Conservation (phyloP, 2,797 vertebrate genomes). For the Nannoperca australis region DNA sequence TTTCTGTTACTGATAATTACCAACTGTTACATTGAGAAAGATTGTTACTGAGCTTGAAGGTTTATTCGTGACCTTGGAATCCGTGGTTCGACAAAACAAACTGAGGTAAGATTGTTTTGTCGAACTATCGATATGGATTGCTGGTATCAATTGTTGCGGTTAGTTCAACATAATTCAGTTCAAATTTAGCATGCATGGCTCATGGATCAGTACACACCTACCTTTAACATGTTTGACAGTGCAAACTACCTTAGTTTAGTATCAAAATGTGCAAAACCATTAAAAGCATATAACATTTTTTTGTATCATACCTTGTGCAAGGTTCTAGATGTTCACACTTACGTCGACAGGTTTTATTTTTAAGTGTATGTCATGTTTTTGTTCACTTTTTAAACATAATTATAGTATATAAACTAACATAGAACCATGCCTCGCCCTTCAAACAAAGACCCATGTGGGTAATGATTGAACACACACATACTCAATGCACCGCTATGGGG, state of each 20-base stretch:
- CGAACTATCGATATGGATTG: neutral
- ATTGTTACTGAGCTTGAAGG: neutral
- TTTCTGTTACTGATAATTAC: slow-evolving; percentile 8
- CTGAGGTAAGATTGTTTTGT: neutral
- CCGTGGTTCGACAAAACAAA: neutral
- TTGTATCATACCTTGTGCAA: neutral
- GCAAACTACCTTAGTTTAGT: neutral
- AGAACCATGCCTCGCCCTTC: slow-evolving; percentile 4
- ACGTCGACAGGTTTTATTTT: neutral
- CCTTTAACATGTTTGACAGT: neutral
- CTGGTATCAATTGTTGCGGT: neutral
- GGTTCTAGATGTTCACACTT: neutral
- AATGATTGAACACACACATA: slow-evolving; percentile 50
- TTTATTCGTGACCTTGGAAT: neutral
- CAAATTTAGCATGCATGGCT: neutral
- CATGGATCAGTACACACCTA: neutral
- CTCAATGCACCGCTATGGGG: slow-evolving; percentile 29
- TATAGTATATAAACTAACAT: neutral
- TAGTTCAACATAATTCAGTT: neutral
- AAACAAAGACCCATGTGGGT: slow-evolving; percentile 46
- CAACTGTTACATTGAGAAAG: neutral
- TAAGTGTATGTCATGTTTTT: neutral
- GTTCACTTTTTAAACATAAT: neutral
- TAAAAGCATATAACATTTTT: neutral
- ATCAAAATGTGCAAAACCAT: neutral